phyloP scores from a whole-genome alignment of 2,888 invertebrate species.

The Timandra comae region DNA sequence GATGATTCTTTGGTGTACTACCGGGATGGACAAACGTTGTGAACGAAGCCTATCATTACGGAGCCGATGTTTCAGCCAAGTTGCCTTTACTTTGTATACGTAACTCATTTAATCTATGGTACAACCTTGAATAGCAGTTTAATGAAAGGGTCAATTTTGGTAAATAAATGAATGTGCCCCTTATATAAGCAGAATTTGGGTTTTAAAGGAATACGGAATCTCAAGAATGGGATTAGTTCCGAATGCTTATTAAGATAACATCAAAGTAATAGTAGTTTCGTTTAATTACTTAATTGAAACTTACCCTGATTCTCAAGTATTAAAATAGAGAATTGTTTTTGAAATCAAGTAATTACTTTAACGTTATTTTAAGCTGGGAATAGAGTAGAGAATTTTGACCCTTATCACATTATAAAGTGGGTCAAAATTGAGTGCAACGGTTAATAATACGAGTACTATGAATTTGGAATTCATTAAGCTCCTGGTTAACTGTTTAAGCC shows the following conservation, averaged over 20 bases:
- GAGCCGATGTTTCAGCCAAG: slow-evolving; percentile 43
- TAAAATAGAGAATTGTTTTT: too few species aligned
- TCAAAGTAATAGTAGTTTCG: slow-evolving; percentile 26
- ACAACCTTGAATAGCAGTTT: slow-evolving; percentile 43
- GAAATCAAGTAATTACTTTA: too few species aligned
- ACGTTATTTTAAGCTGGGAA: too few species aligned
- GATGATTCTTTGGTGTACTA: slow-evolving; percentile 53
- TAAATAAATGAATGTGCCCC: slow-evolving; percentile 24
- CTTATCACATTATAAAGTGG: too few species aligned
- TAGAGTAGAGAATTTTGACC: too few species aligned
- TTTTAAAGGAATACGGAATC: slow-evolving; percentile 1
- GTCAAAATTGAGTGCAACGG: slow-evolving; percentile 52
- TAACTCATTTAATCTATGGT: slow-evolving; percentile 27
- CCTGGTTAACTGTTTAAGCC: slow-evolving; percentile 50
- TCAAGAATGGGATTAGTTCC: too few species aligned
- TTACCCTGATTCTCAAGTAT: too few species aligned
- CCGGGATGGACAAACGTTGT: slow-evolving; percentile 38
- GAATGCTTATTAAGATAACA: slow-evolving; percentile 15
- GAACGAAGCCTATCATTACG: slow-evolving; percentile 54
- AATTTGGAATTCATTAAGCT: slow-evolving; percentile 61
- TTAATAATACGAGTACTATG: slow-evolving; percentile 54
- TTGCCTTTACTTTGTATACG: slow-evolving; percentile 11
- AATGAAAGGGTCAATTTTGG: slow-evolving; percentile 47
- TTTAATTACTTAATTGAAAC: too few species aligned
- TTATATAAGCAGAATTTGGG: slow-evolving; percentile 9